Base-by-base conservation (phyloP, 2,113 vertebrate species). In the Semicossyphus pulcher region DNA sequence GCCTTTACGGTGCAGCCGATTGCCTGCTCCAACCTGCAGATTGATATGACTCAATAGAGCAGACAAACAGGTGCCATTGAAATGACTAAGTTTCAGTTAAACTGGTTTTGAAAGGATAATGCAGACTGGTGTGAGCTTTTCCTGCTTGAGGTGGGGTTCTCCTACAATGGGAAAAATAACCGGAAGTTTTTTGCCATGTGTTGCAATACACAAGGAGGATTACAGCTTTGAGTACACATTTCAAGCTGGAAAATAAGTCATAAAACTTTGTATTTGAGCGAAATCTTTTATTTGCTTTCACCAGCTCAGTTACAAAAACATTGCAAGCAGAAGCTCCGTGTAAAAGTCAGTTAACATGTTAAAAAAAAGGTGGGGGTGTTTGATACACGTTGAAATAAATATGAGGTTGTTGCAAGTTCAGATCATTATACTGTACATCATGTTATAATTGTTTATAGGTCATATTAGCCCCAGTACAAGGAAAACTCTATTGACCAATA, bases 401-500 rank as follows among this genome's bases (percentile, higher is more conserved):
- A 84, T 42, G 45, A 78, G 57, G 56, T 82, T 49, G 5, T 18
- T 44, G 4, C 6, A 10, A 36, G 28, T 58, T 65, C 20, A 71
- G 37, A 31, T 42, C 5, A 23, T 16, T 15, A 6, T 21, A n/a
- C 39, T 42, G 39, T 42, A 57, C 1, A 29, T 56, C 18, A 51
- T 20, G 7, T 26, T 8, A 20, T 5, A 2, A 15, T 5, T 41
- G 39, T 10, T 18, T 4, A 16, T 0, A 23, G 45, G 16, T 97
- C 93, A 97, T 48, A 94, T 64, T 53, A 98, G 53, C 1, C 95
- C 94, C 58, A 99, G 18, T 15, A 94, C 54, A 41, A 80, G 1
- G 25, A 96, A 95, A 3, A 96, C 41, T 83, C 93, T 91, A 0
- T 95, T 96, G 73, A 97, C 96, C 0, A 96, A 0, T 12, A 95